Evolutionary conservation across 2,113 vertebrate species (phyloP), one percentile per base, ranked within the genome.

Genomic region (Coturnix japonica): DNA sequence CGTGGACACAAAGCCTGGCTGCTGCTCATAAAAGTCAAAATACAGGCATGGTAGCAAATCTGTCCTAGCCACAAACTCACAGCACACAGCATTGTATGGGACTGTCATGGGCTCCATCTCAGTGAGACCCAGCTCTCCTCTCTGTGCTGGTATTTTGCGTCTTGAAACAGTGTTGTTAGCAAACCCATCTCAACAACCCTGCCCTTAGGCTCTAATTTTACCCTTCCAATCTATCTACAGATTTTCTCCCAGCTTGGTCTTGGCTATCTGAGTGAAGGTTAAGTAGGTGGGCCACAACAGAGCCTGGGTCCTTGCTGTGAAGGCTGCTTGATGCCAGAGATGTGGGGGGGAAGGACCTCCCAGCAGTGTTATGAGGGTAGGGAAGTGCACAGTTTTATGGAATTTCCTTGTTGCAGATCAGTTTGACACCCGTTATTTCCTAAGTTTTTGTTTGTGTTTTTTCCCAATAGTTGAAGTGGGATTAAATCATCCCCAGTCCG

Each of bases 301-400:
- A 64, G 19, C 30, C 16, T 14, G 7, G 21, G 21, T 76, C 26
- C 17, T 26, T 46, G 17, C 41, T 60, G 33, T 7, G 8, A 9
- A 28, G 23, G 54, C 11, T 56, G 25, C 0, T 0, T 7, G 43
- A 30, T 11, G 13, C 5, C 25, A 33, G 7, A 18, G 2, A 14
- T 0, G 0, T 22, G 7, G 16, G 28, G 39, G 28, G 25, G 9
- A 82, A 43, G 20, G 10, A 33, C 7, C 21, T 85, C 87, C 26
- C 15, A 80, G 73, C 17, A 59, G 53, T 37, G 21, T 56, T 85
- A 31, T 11, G n/a, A 53, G 75, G 53, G 51, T 5, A 46, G 26
- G 21, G 4, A 7, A 26, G 67, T 16, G 25, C 31, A 30, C 12
- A 54, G 28, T 13, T 60, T 89, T 72, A 11, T 78, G 70, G 81